Conservation (phyloP, 2,113 vertebrate species). For the Brienomyrus brachyistius region DNA sequence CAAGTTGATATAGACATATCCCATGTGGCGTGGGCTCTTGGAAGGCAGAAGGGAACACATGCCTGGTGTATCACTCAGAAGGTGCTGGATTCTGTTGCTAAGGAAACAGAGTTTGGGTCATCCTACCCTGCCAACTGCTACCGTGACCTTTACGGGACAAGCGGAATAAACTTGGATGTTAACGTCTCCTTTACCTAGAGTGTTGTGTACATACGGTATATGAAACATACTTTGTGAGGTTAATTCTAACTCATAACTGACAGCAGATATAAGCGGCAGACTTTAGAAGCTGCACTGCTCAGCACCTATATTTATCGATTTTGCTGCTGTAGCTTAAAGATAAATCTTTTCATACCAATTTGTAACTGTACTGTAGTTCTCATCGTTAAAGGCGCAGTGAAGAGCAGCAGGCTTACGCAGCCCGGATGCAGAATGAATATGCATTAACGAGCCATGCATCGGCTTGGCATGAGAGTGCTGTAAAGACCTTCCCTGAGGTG, state of each 20-base stretch:
- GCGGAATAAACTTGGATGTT: background rate
- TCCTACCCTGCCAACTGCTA: background rate
- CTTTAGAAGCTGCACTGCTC: background rate
- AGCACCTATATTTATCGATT: conserved; percentile 43
- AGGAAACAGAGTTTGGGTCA: background rate
- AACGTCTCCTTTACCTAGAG: background rate
- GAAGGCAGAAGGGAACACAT: background rate
- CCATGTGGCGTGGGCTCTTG: background rate
- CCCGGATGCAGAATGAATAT: conserved; percentile 38
- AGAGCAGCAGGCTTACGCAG: conserved; percentile 20
- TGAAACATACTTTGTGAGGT: background rate
- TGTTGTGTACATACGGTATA: background rate
- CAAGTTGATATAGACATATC: background rate
- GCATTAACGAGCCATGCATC: conserved; percentile 37
- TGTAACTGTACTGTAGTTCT: conserved; percentile 50
- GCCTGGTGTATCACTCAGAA: background rate
- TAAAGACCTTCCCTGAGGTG: conserved; percentile 33
- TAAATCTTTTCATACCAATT: conserved; percentile 39
- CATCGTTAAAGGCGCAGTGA: conserved; percentile 32
- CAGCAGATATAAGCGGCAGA: background rate
- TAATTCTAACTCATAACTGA: background rate
- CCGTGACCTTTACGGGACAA: background rate
- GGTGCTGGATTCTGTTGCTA: background rate
- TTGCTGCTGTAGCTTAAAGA: conserved; percentile 42
- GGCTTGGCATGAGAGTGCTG: conserved; percentile 28